phyloP scores from a whole-genome alignment of 2,888 invertebrate species.

The Rhagium mordax region DNA sequence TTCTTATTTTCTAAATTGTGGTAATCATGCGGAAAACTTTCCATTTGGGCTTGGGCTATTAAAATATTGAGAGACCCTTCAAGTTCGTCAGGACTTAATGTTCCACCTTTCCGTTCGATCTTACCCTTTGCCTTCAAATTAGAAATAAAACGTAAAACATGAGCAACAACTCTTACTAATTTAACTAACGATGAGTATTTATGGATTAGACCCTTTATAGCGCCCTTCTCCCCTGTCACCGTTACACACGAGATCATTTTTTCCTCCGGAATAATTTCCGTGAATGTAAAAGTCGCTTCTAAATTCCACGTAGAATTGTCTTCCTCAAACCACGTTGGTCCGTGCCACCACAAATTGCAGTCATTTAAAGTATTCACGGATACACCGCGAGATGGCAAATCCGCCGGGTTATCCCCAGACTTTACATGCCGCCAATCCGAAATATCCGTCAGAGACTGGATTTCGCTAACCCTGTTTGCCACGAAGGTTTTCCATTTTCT shows the following conservation, averaged over 20 bases:
- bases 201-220: background rate
- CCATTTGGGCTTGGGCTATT: background rate
- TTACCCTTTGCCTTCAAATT: background rate
- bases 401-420: constrained; percentile 53
- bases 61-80: background rate
- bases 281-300: background rate
- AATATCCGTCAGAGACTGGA: constrained; percentile 41
- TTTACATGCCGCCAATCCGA: constrained; percentile 51
- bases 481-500: constrained; percentile 55
- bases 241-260: background rate
- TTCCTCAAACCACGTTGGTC: constrained; percentile 3
- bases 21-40: constrained; percentile 23
- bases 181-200: constrained; percentile 24
- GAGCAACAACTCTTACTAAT: background rate
- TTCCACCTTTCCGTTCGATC: too few relatives aligned
- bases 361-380: constrained; percentile 21
- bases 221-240: too few relatives aligned
- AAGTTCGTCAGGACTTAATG: background rate
- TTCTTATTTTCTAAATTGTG: background rate
- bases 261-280: background rate
- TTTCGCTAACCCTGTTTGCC: constrained; percentile 51
- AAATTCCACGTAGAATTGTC: background rate
- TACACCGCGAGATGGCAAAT: constrained; percentile 50
- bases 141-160: constrained; percentile 7
- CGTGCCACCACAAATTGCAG: constrained; percentile 31